Base-by-base conservation (phyloP, 2,113 vertebrate species). In the Seriola aureovittata region DNA sequence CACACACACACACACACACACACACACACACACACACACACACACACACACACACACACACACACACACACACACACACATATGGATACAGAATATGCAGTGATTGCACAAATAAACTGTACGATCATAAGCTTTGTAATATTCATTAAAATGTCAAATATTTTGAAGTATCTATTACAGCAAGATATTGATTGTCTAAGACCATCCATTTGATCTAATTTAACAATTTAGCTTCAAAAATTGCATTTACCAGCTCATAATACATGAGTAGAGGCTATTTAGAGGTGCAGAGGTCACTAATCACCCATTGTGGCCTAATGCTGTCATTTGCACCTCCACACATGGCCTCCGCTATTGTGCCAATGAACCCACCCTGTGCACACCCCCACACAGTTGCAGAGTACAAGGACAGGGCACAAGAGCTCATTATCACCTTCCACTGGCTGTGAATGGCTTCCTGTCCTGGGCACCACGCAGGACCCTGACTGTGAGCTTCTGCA, bases 341-440 rank as follows among this genome's bases (percentile, higher is more conserved):
- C 75, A 79, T 73, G 74, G 44, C 72, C 71, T 64, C 81, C 85
- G 75, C 88, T 90, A 83, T 84, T 75, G 82, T 71, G 71, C 86
- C 81, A 81, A 74, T 48, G 48, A 78, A 75, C n/a, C 75, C 81
- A 34, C 63, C 58, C 65, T 67, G 64, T 62, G 71, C 72, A 86
- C 85, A 78, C 74, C 66, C 60, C 85, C 81, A 80, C 80, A 82
- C 74, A 75, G 78, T 79, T 40, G 66, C 75, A 90, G 65, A 88
- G 85, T 86, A 88, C 77, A 90, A 89, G 82, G 87, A 88, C 80
- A 73, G 75, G 78, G 46, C 16, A 44, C 71, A 57, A 81, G 57
- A 93, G 79, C 87, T 94, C 84, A 94, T 94, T 93, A 93, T 89
- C 93, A 93, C 90, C 86, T 93, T 84, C 65, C 68, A 62, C 80